Evolutionary conservation across 1,140 invertebrate species (phyloP), one percentile per base, ranked within the genome.

Genomic region (Dendroctonus valens): DNA sequence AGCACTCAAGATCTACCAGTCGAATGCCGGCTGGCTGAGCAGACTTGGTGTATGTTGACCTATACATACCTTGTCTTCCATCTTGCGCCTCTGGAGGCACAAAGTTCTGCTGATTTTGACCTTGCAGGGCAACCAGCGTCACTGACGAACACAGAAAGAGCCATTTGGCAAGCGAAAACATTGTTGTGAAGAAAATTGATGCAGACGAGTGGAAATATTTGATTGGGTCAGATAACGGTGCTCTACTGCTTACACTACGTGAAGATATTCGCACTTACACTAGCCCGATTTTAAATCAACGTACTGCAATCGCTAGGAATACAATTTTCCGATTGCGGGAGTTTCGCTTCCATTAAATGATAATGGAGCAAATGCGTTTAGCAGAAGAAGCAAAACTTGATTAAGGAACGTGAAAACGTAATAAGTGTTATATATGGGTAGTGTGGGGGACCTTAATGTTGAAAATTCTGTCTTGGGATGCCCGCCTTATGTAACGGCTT

Each of bases 91-190:
- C 70, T 7, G 12, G 54, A 11, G 54, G 68, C 42, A 46, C 54
- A n/a, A 70, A 83, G 72, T 85, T 84, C 51, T 83, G 83, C 37
- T 4, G 11, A 11, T 79, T 60, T 84, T 81, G 41, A 40, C 83
- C 64, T 71, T 84, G 81, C 73, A 82, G 76, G 70, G 81, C 78
- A 39, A 77, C 73, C 49, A 84, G 65, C 4, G 78, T 73, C 0
- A 80, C 78, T 11, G 77, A 75, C 58, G 81, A 75, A 3, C 74
- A 75, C 57, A 83, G 49, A 74, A 83, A 79, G 61, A 83, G 69
- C 83, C 83, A 84, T 66, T 74, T 76, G 5, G 75, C 70, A 54
- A 73, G 60, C n/a, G 52, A 71, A 46, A 79, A 71, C 78, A 78
- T 79, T 55, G 63, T 61, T 73, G 6, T 55, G 3, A n/a, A 41